These are phyloP conservation scores for Platyrinchus mystaceus DNA, from an alignment of 2,797 vertebrate genomes.

Conservation along the genomic window DNA sequence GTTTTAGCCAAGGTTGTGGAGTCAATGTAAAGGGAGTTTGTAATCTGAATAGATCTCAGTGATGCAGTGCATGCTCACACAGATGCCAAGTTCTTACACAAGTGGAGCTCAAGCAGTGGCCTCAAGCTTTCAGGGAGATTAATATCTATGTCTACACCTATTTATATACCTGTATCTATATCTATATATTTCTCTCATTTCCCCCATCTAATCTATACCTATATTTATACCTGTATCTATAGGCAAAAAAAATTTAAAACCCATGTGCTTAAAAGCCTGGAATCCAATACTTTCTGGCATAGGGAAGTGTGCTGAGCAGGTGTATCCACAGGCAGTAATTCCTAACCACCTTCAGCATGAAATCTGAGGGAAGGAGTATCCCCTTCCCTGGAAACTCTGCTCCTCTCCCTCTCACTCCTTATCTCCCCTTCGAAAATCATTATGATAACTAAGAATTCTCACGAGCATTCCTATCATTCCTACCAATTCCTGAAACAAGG, in stretches of 20 bases:
- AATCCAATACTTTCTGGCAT: not conserved
- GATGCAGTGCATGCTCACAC: fast-evolving
- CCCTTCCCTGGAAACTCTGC: not conserved
- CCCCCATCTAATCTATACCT: not conserved
- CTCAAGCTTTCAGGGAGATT: not conserved
- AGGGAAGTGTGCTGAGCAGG: not conserved
- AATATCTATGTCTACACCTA: not conserved
- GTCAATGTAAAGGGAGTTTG: not conserved
- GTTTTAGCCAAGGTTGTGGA: not conserved
- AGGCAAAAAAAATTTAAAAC: not conserved
- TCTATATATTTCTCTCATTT: not conserved
- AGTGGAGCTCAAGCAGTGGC: not conserved
- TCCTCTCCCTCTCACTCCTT: not conserved
- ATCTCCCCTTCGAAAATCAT: not conserved
- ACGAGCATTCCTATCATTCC: not conserved
- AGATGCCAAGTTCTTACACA: not conserved
- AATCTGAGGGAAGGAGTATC: not conserved
- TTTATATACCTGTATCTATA: not conserved
- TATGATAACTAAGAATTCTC: not conserved
- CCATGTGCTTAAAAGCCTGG: not conserved
- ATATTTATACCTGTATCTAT: not conserved
- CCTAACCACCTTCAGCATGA: not conserved
- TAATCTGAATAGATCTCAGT: not conserved
- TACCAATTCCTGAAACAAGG: not conserved
- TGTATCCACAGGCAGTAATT: fast-evolving